A percentile compares a stretch with the other conserved stretches of the same genome.
Evolutionary conservation across 2,888 invertebrate genomes (phyloP).

Genomic region (Euphydryas editha): DNA sequence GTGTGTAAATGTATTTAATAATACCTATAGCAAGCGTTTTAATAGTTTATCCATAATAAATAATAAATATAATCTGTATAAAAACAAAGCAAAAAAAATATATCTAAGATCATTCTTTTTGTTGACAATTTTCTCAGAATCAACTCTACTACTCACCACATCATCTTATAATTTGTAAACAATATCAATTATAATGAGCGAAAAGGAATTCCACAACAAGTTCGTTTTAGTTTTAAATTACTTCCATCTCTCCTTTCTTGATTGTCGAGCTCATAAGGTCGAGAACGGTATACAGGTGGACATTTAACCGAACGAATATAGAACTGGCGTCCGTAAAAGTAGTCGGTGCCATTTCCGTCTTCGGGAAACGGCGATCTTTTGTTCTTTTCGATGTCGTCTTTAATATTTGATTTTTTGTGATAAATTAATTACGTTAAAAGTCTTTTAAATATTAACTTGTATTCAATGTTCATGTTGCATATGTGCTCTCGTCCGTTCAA

Average conservation of each 20-base stretch:
- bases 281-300: constrained; percentile 53
- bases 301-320: constrained; percentile 53
- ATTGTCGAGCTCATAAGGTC: constrained; percentile 56
- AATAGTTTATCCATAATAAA: no score
- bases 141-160: no score
- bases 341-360: constrained; percentile 76
- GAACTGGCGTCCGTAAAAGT: constrained; percentile 73
- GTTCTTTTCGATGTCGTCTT: constrained; percentile 53
- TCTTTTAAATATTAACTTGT: not conserved
- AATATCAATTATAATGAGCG: not conserved
- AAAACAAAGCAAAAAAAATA: no score
- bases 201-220: constrained; percentile 8
- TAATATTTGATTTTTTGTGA: constrained; percentile 4
- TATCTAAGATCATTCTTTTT: not conserved
- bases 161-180: not conserved
- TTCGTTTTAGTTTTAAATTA: constrained; percentile 22
- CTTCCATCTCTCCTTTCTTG: constrained; percentile 32
- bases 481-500: no score
- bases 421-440: not conserved
- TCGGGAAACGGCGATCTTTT: constrained; percentile 69
- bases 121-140: not conserved
- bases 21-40: no score
- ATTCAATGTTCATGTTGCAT: no score
- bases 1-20: no score
- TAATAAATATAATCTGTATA: no score